These are phyloP conservation scores for Drosophila bocki DNA, from an alignment of 1,140 invertebrate genomes.

Conservation along the genomic window DNA sequence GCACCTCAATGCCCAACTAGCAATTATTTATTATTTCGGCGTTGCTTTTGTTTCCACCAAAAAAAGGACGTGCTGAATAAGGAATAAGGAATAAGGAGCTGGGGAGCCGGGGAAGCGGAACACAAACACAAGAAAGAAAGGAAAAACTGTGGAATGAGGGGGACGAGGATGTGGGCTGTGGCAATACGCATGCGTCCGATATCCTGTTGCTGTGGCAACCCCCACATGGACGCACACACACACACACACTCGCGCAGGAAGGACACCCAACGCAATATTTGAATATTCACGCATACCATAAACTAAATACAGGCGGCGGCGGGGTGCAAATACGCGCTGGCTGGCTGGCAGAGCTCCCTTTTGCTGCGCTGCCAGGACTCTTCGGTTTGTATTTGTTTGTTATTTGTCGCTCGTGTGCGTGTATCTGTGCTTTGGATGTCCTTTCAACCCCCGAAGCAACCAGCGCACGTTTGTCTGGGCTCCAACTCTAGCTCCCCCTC, in stretches of 20 bases:
- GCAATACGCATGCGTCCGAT: slow-evolving; percentile 78
- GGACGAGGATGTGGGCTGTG: neutral
- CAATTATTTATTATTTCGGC: slow-evolving; percentile 82
- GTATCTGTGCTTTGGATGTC: slow-evolving; percentile 40
- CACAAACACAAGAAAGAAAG: slow-evolving; percentile 54
- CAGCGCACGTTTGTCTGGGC: slow-evolving; percentile 70
- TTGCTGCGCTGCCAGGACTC: slow-evolving; percentile 54
- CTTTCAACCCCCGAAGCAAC: slow-evolving; percentile 71
- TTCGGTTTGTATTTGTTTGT: slow-evolving; percentile 69
- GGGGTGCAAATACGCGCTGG: slow-evolving; percentile 69
- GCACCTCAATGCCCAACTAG: slow-evolving; percentile 79
- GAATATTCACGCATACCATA: slow-evolving; percentile 82
- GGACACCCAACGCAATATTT: slow-evolving; percentile 59
- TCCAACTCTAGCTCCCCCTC: slow-evolving; percentile 17
- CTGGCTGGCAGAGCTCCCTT: slow-evolving; percentile 39
- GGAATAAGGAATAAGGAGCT: slow-evolving; percentile 6
- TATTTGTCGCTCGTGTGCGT: slow-evolving; percentile 70
- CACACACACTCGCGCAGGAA: slow-evolving; percentile 21
- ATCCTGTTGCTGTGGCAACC: slow-evolving; percentile 82
- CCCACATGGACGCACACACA: slow-evolving; percentile 59
- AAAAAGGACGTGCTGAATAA: slow-evolving; percentile 42
- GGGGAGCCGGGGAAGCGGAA: slow-evolving; percentile 21
- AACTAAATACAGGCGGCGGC: slow-evolving; percentile 55
- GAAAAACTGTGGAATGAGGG: slow-evolving; percentile 34
- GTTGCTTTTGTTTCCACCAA: slow-evolving; percentile 74